A percentile compares a stretch with the other conserved stretches of the same genome.
Conservation (phyloP, 2,797 vertebrate species). For the Lophotriccus pileatus region DNA sequence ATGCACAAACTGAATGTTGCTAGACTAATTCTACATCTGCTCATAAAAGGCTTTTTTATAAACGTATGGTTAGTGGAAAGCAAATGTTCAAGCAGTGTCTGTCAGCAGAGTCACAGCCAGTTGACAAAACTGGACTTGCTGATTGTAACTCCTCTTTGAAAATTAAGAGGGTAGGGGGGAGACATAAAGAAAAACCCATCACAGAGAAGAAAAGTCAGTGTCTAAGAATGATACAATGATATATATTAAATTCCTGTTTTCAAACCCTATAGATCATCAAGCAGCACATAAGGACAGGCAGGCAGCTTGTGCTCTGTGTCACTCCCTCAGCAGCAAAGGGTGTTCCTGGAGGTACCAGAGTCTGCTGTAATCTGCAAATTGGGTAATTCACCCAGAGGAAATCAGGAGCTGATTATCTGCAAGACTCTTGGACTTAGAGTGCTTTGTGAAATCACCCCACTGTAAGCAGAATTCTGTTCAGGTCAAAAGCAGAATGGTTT, state of each 20-base stretch:
- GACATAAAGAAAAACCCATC: neutral
- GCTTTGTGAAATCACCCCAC: neutral
- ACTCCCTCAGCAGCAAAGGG: neutral
- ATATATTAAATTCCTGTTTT: neutral
- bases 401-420: neutral
- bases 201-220: neutral
- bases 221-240: neutral
- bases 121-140: neutral
- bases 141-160: neutral
- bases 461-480: neutral
- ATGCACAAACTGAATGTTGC: neutral
- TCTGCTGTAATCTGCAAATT: neutral
- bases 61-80: neutral
- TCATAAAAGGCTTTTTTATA: neutral
- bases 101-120: neutral
- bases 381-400: neutral
- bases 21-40: neutral
- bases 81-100: neutral
- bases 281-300: neutral
- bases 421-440: neutral
- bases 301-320: neutral
- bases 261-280: neutral
- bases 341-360: neutral
- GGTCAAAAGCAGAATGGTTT: neutral
- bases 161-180: neutral